phyloP scores from a whole-genome alignment of 1,140 invertebrate species.

The Physella acuta region DNA sequence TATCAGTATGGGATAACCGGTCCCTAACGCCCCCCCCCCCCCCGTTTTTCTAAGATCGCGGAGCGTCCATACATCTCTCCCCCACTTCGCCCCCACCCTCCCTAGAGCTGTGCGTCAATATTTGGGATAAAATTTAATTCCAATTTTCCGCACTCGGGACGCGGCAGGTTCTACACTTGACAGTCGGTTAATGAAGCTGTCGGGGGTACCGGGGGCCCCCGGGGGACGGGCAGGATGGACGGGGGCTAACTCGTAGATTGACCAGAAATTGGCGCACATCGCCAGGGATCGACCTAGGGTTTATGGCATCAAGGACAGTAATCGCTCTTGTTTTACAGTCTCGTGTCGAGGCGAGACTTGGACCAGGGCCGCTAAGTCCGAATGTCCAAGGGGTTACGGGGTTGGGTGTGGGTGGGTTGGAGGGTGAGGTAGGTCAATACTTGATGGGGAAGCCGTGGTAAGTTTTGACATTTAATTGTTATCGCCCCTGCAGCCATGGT shows the following conservation, averaged over 20 bases:
- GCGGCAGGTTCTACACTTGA: conserved; percentile 20
- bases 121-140: conserved; percentile 27
- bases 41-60: no score
- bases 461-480: no score
- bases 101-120: conserved; percentile 9
- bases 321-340: conserved; percentile 19
- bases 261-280: conserved; percentile 22
- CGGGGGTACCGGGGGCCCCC: neutral
- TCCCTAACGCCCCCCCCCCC: neutral
- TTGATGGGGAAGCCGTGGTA: no score
- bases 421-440: no score
- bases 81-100: no score
- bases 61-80: no score
- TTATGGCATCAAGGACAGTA: conserved; percentile 23
- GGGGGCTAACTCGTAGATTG: conserved; percentile 22
- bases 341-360: neutral
- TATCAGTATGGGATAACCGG: conserved; percentile 21
- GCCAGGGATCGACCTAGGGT: conserved; percentile 8
- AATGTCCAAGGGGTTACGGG: neutral
- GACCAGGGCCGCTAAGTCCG: conserved; percentile 14
- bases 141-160: conserved; percentile 25
- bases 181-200: conserved; percentile 25
- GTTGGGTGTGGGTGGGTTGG: no score
- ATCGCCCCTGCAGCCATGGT: no score
- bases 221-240: conserved; percentile 8